Percentiles rank a stretch among this genome's conserved stretches.
phyloP scores from a whole-genome alignment of 2,888 invertebrate genomes.

The Cataglyphis altisquamis region DNA sequence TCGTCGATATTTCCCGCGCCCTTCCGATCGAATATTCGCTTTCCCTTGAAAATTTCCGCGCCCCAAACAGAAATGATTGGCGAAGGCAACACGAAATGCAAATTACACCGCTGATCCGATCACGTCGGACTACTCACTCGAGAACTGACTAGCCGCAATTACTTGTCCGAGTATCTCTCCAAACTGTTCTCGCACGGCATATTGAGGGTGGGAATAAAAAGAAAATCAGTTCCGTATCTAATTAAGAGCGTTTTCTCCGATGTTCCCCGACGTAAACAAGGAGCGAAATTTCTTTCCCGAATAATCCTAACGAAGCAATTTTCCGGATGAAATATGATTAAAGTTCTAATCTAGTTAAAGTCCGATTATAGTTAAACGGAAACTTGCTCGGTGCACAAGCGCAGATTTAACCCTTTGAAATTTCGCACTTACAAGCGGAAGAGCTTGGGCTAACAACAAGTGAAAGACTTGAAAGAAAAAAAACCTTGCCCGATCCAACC shows the following conservation, averaged over 20 bases:
- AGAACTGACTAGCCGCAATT: no score
- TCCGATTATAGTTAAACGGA: slow-evolving; percentile 49
- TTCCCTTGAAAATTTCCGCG: slow-evolving; percentile 10
- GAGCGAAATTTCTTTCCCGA: slow-evolving; percentile 37
- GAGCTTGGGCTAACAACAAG: not conserved
- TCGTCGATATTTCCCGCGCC: slow-evolving; percentile 42
- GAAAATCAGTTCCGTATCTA: not conserved
- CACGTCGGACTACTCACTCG: not conserved
- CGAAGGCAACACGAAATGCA: not conserved
- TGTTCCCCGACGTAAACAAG: slow-evolving; percentile 9
- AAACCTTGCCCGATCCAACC: not conserved
- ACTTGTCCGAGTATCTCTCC: not conserved
- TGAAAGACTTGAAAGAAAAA: not conserved
- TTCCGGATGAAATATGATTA: slow-evolving; percentile 51
- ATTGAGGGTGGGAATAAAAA: not conserved
- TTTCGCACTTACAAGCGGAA: slow-evolving; percentile 12
- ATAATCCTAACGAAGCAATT: slow-evolving; percentile 50
- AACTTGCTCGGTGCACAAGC: slow-evolving; percentile 7
- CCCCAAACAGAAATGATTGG: no score
- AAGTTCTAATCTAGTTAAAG: slow-evolving; percentile 49
- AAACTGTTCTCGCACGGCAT: not conserved
- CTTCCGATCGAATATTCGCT: slow-evolving; percentile 27
- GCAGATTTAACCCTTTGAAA: slow-evolving; percentile 35
- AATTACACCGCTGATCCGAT: slow-evolving; percentile 7
- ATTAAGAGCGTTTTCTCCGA: slow-evolving; percentile 11